Base-by-base conservation (phyloP, 2,113 vertebrate genomes). In the Spea multiplicata region DNA sequence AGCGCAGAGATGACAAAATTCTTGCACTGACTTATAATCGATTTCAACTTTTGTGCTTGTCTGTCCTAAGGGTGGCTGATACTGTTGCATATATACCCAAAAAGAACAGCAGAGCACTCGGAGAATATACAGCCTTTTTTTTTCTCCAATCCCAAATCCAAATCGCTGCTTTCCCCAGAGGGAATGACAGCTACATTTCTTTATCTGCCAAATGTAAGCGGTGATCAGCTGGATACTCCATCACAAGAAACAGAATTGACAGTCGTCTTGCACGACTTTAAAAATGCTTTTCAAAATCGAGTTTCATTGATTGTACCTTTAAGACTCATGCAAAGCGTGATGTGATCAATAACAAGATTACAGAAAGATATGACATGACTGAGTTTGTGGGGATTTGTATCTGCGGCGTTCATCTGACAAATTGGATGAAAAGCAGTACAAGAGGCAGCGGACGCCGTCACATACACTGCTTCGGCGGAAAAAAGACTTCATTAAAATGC, bases 301-400 rank as follows among this genome's bases (percentile, higher is more conserved):
- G 17, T 55, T 17, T 67, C 74, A 67, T 65, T 66, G 73, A 75
- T 75, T 75, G 62, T n/a, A 44, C 50, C 57, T 66, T 67, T 46
- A 75, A 66, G 49, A 55, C 12, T 52, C 48, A 44, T 66, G 48
- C 61, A 55, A 73, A 80, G 57, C 13, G n/a, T 80, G 66, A 73
- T 66, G 12, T 73, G 70, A 73, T 80, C 77, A 73, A 80, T 80
- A 80, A 80, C 44, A 30, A 80, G 44, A 73, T 80, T 68, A 73
- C n/a, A 80, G 45, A 59, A 61, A 59, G 45, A 73, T 67, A 73
- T 59, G 78, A 80, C 71, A 67, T 44, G 52, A 44, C 5, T 6
- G 46, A 53, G 16, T 61, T 14, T 68, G 64, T 80, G 53, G 71
- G 17, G 52, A 49, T 59, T 14, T 73, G n/a, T 57, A 10, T 57